A percentile compares a stretch with the other conserved stretches of the same genome.
Conservation (phyloP, 2,113 vertebrate species). For the Pangasianodon gigas region DNA sequence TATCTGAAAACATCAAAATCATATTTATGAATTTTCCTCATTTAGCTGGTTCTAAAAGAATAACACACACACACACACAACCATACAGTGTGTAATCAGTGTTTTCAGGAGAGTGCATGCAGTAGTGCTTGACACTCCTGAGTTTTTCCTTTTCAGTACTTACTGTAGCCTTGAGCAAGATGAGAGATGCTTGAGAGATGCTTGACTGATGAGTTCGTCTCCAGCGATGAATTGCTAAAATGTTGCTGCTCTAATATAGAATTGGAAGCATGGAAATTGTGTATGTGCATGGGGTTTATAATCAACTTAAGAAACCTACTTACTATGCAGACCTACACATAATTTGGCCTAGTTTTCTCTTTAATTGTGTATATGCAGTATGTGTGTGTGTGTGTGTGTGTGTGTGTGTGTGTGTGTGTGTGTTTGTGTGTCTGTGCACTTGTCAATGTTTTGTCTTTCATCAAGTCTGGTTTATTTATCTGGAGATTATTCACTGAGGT, state of each 20-base stretch:
- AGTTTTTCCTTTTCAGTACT: neutral
- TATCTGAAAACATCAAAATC: too few relatives aligned
- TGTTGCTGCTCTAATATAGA: neutral
- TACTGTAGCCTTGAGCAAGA: neutral
- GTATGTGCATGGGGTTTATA: neutral
- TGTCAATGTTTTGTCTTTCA: neutral
- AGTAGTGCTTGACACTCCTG: neutral
- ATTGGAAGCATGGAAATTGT: neutral
- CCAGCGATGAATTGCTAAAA: neutral
- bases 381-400: neutral
- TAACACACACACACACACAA: conserved; percentile 8
- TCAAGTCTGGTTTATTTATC: neutral
- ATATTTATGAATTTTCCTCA: too few relatives aligned
- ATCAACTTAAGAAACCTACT: neutral
- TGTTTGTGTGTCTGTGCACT: conserved; percentile 22
- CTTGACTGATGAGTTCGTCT: conserved; percentile 9
- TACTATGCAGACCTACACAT: neutral
- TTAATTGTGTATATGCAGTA: neutral
- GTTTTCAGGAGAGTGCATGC: neutral
- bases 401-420: conserved; percentile 15
- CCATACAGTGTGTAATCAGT: neutral
- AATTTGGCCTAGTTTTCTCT: neutral
- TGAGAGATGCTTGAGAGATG: neutral
- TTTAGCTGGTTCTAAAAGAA: too few relatives aligned
- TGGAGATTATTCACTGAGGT: neutral